phyloP scores from a whole-genome alignment of 2,113 vertebrate species.

The Vanacampus margaritifer region DNA sequence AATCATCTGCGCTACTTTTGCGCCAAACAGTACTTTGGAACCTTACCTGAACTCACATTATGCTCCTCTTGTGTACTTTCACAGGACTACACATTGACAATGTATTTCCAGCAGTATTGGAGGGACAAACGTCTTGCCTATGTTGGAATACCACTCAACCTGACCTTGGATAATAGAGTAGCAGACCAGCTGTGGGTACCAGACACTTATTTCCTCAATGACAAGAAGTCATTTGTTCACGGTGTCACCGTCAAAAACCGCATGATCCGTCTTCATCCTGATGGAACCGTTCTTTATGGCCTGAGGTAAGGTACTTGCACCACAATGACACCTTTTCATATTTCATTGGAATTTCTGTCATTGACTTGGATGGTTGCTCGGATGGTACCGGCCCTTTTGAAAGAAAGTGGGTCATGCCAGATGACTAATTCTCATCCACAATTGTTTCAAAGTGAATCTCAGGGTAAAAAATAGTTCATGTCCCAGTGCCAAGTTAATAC shows the following conservation, averaged over 20 bases:
- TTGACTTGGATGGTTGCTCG: background rate
- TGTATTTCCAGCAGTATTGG: conserved; percentile 98
- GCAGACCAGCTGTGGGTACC: conserved; percentile 96
- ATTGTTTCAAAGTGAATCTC: conserved; percentile 12
- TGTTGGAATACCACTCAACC: conserved; percentile 88
- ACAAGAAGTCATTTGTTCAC: conserved; percentile 96
- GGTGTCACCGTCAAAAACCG: conserved; percentile 94
- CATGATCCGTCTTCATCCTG: conserved; percentile 94
- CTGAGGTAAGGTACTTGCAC: conserved; percentile 77
- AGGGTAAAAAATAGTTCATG: conserved; percentile 17
- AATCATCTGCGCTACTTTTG: background rate
- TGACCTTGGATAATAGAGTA: conserved; percentile 91
- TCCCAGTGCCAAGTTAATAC: conserved; percentile 17
- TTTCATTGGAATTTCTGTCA: background rate
- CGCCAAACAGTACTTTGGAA: background rate
- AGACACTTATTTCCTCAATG: conserved; percentile 95
- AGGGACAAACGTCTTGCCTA: conserved; percentile 93
- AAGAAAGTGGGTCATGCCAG: conserved; percentile 9
- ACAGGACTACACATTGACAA: conserved; percentile 94
- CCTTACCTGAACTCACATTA: background rate
- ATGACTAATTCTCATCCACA: conserved; percentile 5
- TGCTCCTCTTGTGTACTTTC: conserved; percentile 16
- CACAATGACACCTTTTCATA: background rate
- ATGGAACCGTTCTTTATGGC: conserved; percentile 90
- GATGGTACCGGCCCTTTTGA: background rate